These are phyloP conservation scores for Aselliscus stoliczkanus DNA, from an alignment of 2,797 vertebrate species.

Conservation along the genomic window DNA sequence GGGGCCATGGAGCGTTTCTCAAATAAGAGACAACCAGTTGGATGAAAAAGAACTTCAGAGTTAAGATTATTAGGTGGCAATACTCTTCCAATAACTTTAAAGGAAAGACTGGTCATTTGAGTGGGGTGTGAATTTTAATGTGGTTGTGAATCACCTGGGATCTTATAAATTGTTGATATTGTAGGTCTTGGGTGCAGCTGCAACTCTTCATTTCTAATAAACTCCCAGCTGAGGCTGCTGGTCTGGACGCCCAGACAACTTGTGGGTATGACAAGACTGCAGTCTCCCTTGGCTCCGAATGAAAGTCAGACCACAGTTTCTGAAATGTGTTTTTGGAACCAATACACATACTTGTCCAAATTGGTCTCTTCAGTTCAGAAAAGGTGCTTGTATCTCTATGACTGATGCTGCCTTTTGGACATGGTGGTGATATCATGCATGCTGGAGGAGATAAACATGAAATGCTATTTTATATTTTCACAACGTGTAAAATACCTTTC, in stretches of 20 bases:
- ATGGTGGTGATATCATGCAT: neutral
- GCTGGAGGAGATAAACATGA: neutral
- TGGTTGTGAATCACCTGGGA: neutral
- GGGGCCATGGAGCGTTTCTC: too few relatives aligned
- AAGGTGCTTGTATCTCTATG: neutral
- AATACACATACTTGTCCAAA: neutral
- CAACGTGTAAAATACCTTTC: neutral
- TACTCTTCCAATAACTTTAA: neutral
- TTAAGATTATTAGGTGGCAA: too few relatives aligned
- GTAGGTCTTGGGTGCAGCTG: neutral
- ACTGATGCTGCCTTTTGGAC: neutral
- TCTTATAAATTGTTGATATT: neutral
- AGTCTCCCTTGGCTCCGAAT: neutral
- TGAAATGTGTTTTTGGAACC: slow-evolving; percentile 9
- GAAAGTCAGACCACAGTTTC: neutral
- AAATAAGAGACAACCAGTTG: too few relatives aligned
- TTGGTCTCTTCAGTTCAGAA: neutral
- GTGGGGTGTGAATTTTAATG: neutral
- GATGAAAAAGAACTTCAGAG: too few relatives aligned
- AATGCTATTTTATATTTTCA: neutral
- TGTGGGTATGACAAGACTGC: neutral
- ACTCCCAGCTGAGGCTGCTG: neutral
- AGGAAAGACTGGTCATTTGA: neutral
- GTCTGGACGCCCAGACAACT: neutral
- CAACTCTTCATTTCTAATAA: neutral